Evolutionary conservation across 2,888 invertebrate species (phyloP), one percentile per base, ranked within the genome.

Genomic region (Globia sparganii): DNA sequence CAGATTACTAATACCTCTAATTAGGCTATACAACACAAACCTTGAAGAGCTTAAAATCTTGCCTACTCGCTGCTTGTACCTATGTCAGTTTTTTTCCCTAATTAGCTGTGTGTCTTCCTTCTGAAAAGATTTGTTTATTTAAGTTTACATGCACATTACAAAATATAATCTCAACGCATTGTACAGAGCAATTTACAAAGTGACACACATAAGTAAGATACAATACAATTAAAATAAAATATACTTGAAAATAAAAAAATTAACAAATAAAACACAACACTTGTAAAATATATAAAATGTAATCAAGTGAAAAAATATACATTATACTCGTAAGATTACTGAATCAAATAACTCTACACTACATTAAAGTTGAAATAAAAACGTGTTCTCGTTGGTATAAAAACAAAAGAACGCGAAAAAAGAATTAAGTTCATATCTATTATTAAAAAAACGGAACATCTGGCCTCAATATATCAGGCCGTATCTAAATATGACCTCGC

Each of bases 381-480:
- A 61, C 25, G 25, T 25, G 11, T 34, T 25, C 11, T 11, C 11
- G 34, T 34, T 61, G 34, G 1, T 25, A 5, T 25, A 34, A 61
- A 34, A 61, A 9, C 31, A 21, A 21, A 34, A 61, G 31, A 31
- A 31, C 1, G 21, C 21, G 34, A 34, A 61, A 21, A 9, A 21
- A 59, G 5, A 21, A 31, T 31, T 31, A 18, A 9, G 31, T 31
- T 18, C 2, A 2, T 58, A 28, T 1, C 15, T 8, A 28, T 15
- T 15, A 28, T 18, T 9, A 28, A 28, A 18, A 59, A 31, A 59
- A 59, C 4, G 21, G 34, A 61, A 61, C 31, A 61, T 40, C 40
- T 40, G 13, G 25, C 53, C 28, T 56, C 15, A 64, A 68, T 78
- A 70, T 49, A 69, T 80, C 65, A 81, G 46, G 15, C 34, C 59